Evolutionary conservation across 1,140 invertebrate species (phyloP).

Genomic region (Drosophila burlai): DNA sequence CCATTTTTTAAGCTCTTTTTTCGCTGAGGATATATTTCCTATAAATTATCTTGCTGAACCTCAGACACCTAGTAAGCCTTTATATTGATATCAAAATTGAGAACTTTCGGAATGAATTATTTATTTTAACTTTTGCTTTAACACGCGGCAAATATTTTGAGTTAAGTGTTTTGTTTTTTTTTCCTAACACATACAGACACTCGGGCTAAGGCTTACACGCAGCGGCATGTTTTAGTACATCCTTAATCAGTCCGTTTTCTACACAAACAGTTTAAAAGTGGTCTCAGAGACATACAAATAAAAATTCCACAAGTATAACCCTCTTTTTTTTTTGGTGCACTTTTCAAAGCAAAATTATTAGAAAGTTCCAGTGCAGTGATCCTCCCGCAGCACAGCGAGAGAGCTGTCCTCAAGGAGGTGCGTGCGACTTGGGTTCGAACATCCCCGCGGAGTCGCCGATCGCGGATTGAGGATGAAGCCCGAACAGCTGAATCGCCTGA

Average conservation of each 20-base stretch:
- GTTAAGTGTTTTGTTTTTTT: constrained; percentile 10
- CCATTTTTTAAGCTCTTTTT: too few species aligned
- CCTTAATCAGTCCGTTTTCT: constrained; percentile 13
- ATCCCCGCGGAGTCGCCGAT: not conserved
- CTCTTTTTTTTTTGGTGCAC: constrained; percentile 16
- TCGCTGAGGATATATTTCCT: too few species aligned
- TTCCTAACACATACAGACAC: constrained; percentile 11
- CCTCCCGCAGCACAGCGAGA: too few species aligned
- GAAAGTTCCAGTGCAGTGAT: constrained; percentile 7
- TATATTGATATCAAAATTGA: constrained; percentile 13
- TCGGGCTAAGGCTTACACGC: constrained; percentile 14
- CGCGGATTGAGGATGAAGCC: constrained; percentile 45
- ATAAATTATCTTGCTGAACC: too few species aligned
- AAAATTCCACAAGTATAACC: constrained; percentile 14
- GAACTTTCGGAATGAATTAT: not conserved
- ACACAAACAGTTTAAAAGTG: constrained; percentile 25
- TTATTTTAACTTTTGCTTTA: constrained; percentile 20
- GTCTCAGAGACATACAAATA: constrained; percentile 13
- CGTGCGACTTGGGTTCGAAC: not conserved
- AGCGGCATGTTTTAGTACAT: constrained; percentile 54
- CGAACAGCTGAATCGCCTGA: constrained; percentile 60
- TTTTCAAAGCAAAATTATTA: constrained; percentile 42
- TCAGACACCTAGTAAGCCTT: not conserved
- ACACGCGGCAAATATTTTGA: constrained; percentile 6
- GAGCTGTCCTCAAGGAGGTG: not conserved